Conservation (phyloP, 2,888 invertebrate species). For the Drosophila putrida region DNA sequence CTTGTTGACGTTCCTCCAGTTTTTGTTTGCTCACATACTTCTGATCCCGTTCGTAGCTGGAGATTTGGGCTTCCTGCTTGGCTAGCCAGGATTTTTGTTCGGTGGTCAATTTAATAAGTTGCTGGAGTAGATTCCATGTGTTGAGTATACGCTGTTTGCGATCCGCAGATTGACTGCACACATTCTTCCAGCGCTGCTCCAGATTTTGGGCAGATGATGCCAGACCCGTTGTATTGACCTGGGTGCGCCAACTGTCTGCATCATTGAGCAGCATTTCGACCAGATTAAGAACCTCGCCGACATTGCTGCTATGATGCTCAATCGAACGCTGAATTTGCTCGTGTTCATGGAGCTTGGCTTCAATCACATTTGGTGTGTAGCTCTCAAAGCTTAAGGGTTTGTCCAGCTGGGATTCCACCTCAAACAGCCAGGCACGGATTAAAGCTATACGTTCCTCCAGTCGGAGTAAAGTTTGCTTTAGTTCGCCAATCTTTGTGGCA, state of each 20-base stretch:
- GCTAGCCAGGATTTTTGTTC: constrained; percentile 88
- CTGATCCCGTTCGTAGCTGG: constrained; percentile 87
- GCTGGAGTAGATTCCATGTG: constrained; percentile 88
- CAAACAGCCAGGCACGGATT: constrained; percentile 90
- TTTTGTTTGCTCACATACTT: constrained; percentile 87
- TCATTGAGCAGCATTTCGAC: constrained; percentile 92
- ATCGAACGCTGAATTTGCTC: constrained; percentile 91
- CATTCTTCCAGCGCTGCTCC: constrained; percentile 92
- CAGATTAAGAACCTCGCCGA: constrained; percentile 92
- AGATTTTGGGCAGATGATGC: constrained; percentile 89
- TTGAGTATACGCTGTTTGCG: constrained; percentile 89
- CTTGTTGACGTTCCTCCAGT: constrained; percentile 87
- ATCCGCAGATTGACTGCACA: constrained; percentile 90
- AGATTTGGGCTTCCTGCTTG: constrained; percentile 88
- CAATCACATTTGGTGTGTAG: constrained; percentile 88
- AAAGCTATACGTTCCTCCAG: constrained; percentile 90
- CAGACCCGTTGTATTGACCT: constrained; percentile 90
- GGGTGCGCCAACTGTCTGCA: constrained; percentile 90
- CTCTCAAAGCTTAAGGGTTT: constrained; percentile 89
- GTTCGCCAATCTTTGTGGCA: constrained; percentile 90
- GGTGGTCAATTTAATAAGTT: constrained; percentile 87
- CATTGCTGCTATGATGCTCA: constrained; percentile 91
- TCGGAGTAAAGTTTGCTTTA: constrained; percentile 89
- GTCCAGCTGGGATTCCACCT: constrained; percentile 90
- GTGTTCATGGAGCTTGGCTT: constrained; percentile 90